These are phyloP conservation scores for Triplophysa rosa DNA, from an alignment of 2,113 vertebrate species.

Conservation along the genomic window DNA sequence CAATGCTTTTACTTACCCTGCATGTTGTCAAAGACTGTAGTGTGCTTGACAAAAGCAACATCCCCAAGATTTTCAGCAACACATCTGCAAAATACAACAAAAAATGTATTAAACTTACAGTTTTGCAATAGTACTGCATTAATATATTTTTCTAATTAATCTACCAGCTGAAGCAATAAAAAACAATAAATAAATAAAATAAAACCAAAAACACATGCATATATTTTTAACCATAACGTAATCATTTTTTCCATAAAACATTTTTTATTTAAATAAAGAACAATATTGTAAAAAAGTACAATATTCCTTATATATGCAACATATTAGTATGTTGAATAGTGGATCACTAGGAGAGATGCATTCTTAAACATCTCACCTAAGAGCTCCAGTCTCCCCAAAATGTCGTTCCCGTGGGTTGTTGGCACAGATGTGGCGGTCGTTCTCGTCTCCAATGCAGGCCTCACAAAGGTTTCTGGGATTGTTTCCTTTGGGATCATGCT, in stretches of 20 bases:
- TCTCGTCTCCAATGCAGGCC: constrained; percentile 79
- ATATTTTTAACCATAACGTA: too few species aligned
- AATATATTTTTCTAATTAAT: too few species aligned
- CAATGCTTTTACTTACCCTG: constrained; percentile 66
- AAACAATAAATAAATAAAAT: too few species aligned
- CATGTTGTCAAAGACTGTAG: constrained; percentile 74
- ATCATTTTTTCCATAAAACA: too few species aligned
- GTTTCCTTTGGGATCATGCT: constrained; percentile 76
- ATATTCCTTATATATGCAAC: too few species aligned
- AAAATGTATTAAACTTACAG: neutral
- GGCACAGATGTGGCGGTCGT: constrained; percentile 77
- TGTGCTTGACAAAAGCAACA: constrained; percentile 79
- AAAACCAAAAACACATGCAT: too few species aligned
- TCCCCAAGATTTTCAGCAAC: constrained; percentile 80
- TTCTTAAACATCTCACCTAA: constrained; percentile 66
- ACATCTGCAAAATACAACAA: constrained; percentile 64
- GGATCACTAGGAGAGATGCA: neutral
- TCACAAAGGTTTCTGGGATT: constrained; percentile 81
- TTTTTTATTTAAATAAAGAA: too few species aligned
- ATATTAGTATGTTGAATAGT: too few species aligned
- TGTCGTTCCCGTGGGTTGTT: constrained; percentile 75
- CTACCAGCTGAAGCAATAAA: neutral
- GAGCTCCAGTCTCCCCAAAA: constrained; percentile 76
- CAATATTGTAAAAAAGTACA: too few species aligned
- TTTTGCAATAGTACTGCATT: neutral